A percentile compares a stretch with the other conserved stretches of the same genome.
These are phyloP conservation scores for Brachirus orientalis DNA, from an alignment of 2,113 vertebrate genomes.

Conservation along the genomic window DNA sequence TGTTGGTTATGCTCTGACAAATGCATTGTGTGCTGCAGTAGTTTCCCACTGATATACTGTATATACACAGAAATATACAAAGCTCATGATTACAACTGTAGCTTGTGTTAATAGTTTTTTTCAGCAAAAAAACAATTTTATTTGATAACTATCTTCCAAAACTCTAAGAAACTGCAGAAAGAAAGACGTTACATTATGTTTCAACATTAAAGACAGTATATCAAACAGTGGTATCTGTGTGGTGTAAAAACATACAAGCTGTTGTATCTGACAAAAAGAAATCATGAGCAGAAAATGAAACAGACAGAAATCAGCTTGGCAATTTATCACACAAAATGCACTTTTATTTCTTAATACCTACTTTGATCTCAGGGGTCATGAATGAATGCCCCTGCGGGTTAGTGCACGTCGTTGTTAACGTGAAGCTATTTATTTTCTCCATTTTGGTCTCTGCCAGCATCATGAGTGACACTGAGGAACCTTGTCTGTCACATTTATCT, in stretches of 20 bases:
- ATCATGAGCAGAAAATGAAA: slow-evolving; percentile 16
- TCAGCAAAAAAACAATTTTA: no score
- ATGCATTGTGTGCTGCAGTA: no score
- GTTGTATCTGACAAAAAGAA: slow-evolving; percentile 15
- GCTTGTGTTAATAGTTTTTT: no score
- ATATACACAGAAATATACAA: no score
- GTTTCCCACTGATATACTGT: no score
- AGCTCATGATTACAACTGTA: no score
- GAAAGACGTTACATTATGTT: not conserved
- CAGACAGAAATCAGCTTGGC: slow-evolving; percentile 2
- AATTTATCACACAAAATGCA: slow-evolving; percentile 30
- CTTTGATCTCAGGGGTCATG: slow-evolving; percentile 55
- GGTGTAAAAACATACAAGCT: no score
- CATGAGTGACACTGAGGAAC: slow-evolving; percentile 20
- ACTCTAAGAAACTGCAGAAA: slow-evolving; percentile 9
- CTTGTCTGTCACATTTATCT: slow-evolving; percentile 12
- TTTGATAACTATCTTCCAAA: not conserved
- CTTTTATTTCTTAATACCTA: slow-evolving; percentile 46
- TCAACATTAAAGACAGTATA: slow-evolving; percentile 1
- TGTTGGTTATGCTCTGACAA: no score
- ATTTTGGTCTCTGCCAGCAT: slow-evolving; percentile 17
- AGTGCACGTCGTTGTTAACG: slow-evolving; percentile 28
- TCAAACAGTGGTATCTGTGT: slow-evolving; percentile 9
- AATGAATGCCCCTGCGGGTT: slow-evolving; percentile 37
- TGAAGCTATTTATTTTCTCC: slow-evolving; percentile 47